Evolutionary conservation across 2,797 vertebrate genomes (phyloP).

Genomic region (Cossypha niveicapilla): DNA sequence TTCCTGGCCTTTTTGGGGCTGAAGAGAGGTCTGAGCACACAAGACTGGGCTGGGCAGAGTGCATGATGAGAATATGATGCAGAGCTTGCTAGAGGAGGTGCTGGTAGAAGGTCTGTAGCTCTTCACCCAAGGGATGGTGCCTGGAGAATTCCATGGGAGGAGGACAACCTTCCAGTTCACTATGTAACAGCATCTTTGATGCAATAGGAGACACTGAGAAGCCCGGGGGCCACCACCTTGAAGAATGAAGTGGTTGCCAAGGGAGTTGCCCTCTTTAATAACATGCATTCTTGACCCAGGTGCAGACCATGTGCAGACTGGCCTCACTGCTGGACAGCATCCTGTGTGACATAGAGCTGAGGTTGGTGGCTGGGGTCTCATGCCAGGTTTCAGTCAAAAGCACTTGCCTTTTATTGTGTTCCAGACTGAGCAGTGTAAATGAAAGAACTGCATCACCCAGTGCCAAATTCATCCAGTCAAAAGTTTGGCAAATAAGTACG

Average conservation of each 20-base stretch:
- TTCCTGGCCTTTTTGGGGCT: not conserved
- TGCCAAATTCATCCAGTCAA: not conserved
- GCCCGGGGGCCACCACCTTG: not conserved
- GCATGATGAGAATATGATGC: not conserved
- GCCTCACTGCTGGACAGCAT: not conserved
- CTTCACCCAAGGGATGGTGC: not conserved
- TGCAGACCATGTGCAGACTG: not conserved
- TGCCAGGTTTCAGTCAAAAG: constrained; percentile 3
- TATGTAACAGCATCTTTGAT: not conserved
- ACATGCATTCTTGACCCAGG: not conserved
- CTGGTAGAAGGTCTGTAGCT: not conserved
- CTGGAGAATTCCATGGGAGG: not conserved
- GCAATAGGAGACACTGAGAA: not conserved
- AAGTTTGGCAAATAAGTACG: not conserved
- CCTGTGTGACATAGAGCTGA: not conserved
- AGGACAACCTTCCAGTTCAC: not conserved
- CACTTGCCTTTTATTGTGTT: constrained; percentile 32
- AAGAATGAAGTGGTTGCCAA: not conserved
- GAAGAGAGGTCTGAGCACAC: not conserved
- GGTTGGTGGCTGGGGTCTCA: not conserved
- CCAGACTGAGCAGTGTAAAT: not conserved
- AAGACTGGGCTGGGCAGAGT: not conserved
- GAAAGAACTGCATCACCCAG: not conserved
- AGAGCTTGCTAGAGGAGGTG: not conserved
- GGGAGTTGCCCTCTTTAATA: not conserved